Conservation (phyloP, 2,888 invertebrate genomes). For the Pristionchus arcanus region DNA sequence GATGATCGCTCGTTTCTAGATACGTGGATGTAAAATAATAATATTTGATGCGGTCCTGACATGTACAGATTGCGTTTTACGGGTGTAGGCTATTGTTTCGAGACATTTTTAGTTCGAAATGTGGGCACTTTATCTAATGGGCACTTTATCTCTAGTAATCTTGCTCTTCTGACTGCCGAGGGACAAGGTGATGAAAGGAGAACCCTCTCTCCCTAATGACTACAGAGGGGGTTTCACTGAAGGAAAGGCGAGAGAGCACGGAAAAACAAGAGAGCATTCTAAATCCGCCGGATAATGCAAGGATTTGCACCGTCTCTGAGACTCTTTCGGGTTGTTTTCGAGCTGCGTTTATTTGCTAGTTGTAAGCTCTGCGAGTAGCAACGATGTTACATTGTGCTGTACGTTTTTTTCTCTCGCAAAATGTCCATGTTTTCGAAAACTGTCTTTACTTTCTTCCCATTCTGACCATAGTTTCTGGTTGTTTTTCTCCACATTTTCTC, state of each 20-base stretch:
- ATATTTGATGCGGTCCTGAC: too few species aligned
- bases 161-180: not conserved
- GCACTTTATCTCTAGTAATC: not conserved
- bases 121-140: not conserved
- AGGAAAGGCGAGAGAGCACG: not conserved
- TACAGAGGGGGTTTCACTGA: not conserved
- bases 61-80: too few species aligned
- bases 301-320: not conserved
- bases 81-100: too few species aligned
- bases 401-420: not conserved
- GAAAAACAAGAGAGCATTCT: not conserved
- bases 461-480: too few species aligned
- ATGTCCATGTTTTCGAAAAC: not conserved
- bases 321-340: constrained; percentile 17
- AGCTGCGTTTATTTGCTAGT: not conserved
- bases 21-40: not conserved
- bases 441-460: not conserved
- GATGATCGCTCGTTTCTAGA: not conserved
- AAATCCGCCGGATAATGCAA: not conserved
- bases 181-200: not conserved
- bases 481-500: too few species aligned
- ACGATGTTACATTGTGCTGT: not conserved
- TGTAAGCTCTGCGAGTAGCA: not conserved
- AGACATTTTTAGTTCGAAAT: too few species aligned
- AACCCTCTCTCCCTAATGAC: not conserved